Evolutionary conservation across 92 coral and sea anemone species (phyloP), one percentile per base, ranked within the genome.

Genomic region (Micromussa lordhowensis): DNA sequence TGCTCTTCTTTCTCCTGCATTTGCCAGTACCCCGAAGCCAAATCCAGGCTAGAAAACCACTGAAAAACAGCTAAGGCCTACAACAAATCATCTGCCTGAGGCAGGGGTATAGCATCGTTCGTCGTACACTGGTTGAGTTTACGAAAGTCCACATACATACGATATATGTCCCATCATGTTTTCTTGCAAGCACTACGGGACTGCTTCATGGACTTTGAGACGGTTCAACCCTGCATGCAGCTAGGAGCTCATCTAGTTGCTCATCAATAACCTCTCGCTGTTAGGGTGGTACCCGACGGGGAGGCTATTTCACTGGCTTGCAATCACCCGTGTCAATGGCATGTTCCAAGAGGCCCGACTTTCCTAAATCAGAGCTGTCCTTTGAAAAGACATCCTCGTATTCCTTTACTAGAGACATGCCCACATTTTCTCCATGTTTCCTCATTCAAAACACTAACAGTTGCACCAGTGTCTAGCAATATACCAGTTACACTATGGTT

Each of bases 91-190:
- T 92, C 90, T 32, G 66, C 80, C 88, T 90, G 82, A 34, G 88
- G 90, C 51, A 59, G 75, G 21, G 92, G 96, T 11, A 85, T 79
- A 49, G 91, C 91, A 86, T 92, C 93, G 38, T 89, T 91, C 40
- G 34, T 72, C 32, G 93, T 94, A 28, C 82, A 69, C 87, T 73
- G 55, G 73, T 85, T 85, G 13, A 53, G 32, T 48, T 49, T 7
- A 36, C 38, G 38, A 5, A 36, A 36, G 38, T 36, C 38, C 1
- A 61, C 16, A 53, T 82, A 85, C 88, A 85, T 75, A 75, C 49
- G 75, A 63, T 68, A 58, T 26, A 58, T 26, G 53, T 85, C 15
- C 58, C 61, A 36, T 85, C 88, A 32, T 58, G 82, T 19, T 84
- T 84, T 4, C 80, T 36, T 36, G 38, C 6, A 9, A 73, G 44